phyloP scores from a whole-genome alignment of 2,113 vertebrate genomes.

The Fregetta grallaria region DNA sequence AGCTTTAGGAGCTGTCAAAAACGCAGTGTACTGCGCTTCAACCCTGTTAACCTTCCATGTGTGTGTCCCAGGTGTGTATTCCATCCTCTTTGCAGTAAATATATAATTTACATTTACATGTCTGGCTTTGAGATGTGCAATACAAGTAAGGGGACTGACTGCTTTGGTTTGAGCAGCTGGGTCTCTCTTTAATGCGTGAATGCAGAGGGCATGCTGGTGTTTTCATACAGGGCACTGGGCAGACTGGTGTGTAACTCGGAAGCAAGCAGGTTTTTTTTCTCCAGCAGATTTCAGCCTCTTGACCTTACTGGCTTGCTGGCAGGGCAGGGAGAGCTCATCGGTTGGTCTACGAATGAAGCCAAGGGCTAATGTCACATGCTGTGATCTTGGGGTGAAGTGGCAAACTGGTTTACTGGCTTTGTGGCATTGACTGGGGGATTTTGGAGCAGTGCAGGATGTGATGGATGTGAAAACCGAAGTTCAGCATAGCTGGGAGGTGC shows the following conservation, averaged over 20 bases:
- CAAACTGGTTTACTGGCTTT: background rate
- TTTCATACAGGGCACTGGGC: background rate
- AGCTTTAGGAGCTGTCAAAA: background rate
- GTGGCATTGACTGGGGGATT: background rate
- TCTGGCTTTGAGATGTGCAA: background rate
- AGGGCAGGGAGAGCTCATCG: background rate
- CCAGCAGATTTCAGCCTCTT: background rate
- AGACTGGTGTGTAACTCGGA: background rate
- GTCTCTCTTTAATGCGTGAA: background rate
- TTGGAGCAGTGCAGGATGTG: background rate
- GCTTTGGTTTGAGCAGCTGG: background rate
- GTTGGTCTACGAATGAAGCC: background rate
- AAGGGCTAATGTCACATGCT: background rate
- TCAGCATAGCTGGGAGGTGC: background rate
- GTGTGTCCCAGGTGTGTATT: background rate
- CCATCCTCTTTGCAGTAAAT: background rate
- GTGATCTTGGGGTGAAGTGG: background rate
- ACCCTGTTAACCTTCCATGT: accelerated
- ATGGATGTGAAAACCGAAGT: background rate
- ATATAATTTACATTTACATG: background rate
- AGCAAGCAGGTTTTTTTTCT: background rate
- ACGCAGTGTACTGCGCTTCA: accelerated
- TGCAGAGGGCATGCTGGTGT: background rate
- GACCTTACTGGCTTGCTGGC: background rate
- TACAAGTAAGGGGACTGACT: background rate